A percentile compares a stretch with the other conserved stretches of the same genome.
These are phyloP conservation scores for Ypsolopha sequella DNA, from an alignment of 2,888 invertebrate species.

Conservation along the genomic window DNA sequence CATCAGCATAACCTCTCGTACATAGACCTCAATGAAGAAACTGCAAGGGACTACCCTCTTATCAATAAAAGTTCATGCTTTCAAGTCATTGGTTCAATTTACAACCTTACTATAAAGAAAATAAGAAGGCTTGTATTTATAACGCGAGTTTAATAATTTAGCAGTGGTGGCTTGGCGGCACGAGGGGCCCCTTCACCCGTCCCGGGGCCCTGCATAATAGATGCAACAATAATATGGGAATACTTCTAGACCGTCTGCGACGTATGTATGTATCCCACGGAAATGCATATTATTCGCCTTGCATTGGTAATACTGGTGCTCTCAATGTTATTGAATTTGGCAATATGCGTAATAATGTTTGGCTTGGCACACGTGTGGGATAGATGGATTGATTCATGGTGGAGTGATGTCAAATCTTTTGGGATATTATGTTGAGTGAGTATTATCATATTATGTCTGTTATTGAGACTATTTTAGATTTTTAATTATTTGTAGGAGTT, in stretches of 20 bases:
- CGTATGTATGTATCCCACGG: constrained; percentile 27
- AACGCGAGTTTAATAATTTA: constrained; percentile 67
- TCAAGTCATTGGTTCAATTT: background rate
- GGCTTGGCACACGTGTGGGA: too few species aligned
- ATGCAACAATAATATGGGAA: constrained; percentile 60
- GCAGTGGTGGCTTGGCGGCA: constrained; percentile 29
- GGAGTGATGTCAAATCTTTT: too few species aligned
- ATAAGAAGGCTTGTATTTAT: constrained; percentile 31
- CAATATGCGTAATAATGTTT: background rate
- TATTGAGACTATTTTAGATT: background rate
- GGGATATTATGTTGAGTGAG: too few species aligned
- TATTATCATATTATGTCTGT: background rate
- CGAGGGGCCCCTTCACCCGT: constrained; percentile 35
- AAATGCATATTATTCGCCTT: constrained; percentile 3
- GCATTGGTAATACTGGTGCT: background rate
- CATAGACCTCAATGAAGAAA: background rate
- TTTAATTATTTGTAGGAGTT: too few species aligned
- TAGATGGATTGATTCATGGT: too few species aligned
- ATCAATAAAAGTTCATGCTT: background rate
- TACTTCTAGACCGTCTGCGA: constrained; percentile 29
- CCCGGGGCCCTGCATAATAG: constrained; percentile 53
- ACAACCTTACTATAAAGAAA: constrained; percentile 1
- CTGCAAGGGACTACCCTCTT: background rate
- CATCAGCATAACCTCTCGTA: background rate
- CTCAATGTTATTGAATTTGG: background rate